Base-by-base conservation (phyloP, 2,113 vertebrate species). In the Rhabdomys dilectus region DNA sequence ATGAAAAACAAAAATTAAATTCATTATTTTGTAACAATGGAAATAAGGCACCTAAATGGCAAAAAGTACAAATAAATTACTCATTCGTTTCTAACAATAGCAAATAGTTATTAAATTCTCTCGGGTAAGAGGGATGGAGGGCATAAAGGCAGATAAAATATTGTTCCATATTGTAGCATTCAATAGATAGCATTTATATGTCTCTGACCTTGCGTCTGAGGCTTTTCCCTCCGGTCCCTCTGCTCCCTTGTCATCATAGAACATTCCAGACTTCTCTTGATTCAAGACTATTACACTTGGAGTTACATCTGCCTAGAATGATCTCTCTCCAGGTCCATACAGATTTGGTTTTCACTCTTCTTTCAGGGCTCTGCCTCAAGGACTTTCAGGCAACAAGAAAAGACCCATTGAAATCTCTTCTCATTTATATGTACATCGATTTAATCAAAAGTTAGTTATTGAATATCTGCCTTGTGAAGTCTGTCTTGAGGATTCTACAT, bases 1-100 rank as follows among this genome's bases (percentile, higher is more conserved):
- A 94, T 87, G 4, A 77, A 95, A 95, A 89, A 15, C 3, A 81
- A 91, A 72, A 68, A 58, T 88, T 70, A 88, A 68, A 56, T 87
- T 77, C 2, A 39, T 75, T 81, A 53, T 64, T 95, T 89, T 22
- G 15, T 87, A 76, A 17, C 39, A 91, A 82, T 62, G 51, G 48
- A 58, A 93, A 22, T 6, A 84, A 53, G 42, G 5, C 12, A 85
- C 0, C 31, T 56, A 39, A 91, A 89, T 60, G 45, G 19, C 51
- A 45, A 31, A 72, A 77, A 91, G 15, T 11, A 76, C 80, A 88
- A 88, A 31, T 42, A 87, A 68, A n/a, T 64, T 75, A 39, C 94
- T 22, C 29, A 62, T 62, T 95, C 12, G 85, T 72, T 77, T 92
- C 58, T 51, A 93, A 89, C 10, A 42, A 26, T 15, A 75, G 51